Base-by-base conservation (phyloP, 1,140 invertebrate genomes). In the Ceratina australensis region DNA sequence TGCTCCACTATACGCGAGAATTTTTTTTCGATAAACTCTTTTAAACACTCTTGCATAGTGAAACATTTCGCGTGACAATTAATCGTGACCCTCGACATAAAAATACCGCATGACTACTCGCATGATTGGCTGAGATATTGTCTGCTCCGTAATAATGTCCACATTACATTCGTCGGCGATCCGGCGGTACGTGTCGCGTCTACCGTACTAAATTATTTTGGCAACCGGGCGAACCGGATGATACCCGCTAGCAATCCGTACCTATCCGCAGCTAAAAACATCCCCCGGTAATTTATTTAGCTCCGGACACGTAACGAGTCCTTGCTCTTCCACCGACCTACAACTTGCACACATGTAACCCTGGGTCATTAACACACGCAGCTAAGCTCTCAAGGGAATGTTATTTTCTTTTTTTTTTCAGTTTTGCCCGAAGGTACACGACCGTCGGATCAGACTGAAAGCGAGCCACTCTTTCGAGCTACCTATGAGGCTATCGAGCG, bases 61-160 rank as follows among this genome's bases (percentile, higher is more conserved):
- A n/a, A n/a, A n/a, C n/a, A n/a, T n/a, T n/a, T 3, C 33, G 33
- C 10, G 5, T 7, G 33, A 42, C 33, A 42, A 7, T 10, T 42
- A 42, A 42, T 3, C 33, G 33, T 10, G 33, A 42, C 8, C 33
- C 33, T 33, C 16, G 16, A 20, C 60, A 33, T 63, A 72, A 82
- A 82, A 74, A 65, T 72, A 50, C 15, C 49, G 24, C 54, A 49
- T n/a, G 47, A n/a, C 69, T 72, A 24, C 15, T 73, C 82, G 52
- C 80, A 82, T 83, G 78, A 82, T 83, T 81, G 64, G 64, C 68
- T 68, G 49, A 73, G 47, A 81, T 78, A 82, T 78, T 69, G 74
- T 78, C 75, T 68, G 26, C 22, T 20, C 50, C 50, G 67, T 78
- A 78, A 78, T 78, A 67, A 78, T 72, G 68, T 78, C 63, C 57